Conservation (phyloP, 2,888 invertebrate species). For the Coecobrya sp. region DNA sequence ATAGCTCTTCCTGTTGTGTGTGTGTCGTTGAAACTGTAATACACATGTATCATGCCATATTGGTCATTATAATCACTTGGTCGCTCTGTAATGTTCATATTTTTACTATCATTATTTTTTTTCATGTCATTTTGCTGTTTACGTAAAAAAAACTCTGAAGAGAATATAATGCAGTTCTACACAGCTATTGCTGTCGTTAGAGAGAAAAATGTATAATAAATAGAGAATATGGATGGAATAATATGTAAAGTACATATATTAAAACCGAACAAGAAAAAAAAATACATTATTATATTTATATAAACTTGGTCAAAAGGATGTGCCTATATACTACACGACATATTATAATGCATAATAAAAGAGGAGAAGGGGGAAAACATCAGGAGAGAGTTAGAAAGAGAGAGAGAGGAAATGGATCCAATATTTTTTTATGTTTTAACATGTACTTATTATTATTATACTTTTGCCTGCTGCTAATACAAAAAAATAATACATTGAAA, state of each 20-base stretch:
- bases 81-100: neutral
- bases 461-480: constrained; percentile 59
- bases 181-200: neutral
- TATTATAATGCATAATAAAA: constrained; percentile 65
- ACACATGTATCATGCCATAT: constrained; percentile 36
- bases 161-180: too few relatives aligned
- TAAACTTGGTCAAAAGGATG: neutral
- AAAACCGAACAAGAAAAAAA: constrained; percentile 12
- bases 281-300: constrained; percentile 13
- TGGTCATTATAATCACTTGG: constrained; percentile 49
- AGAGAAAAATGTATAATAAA: constrained; percentile 23
- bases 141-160: too few relatives aligned
- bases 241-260: constrained; percentile 21
- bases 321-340: neutral
- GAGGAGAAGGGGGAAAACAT: constrained; percentile 34
- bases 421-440: constrained; percentile 69
- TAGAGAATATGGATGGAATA: neutral
- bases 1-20: constrained; percentile 40
- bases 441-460: constrained; percentile 43
- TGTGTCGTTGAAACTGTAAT: neutral
- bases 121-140: neutral
- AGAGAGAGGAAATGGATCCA: constrained; percentile 70
- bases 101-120: constrained; percentile 29
- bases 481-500: constrained; percentile 39
- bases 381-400: too few relatives aligned